A percentile compares a stretch with the other conserved stretches of the same genome.
Conservation (phyloP, 2,797 vertebrate genomes). For the Rhinatrema bivittatum region DNA sequence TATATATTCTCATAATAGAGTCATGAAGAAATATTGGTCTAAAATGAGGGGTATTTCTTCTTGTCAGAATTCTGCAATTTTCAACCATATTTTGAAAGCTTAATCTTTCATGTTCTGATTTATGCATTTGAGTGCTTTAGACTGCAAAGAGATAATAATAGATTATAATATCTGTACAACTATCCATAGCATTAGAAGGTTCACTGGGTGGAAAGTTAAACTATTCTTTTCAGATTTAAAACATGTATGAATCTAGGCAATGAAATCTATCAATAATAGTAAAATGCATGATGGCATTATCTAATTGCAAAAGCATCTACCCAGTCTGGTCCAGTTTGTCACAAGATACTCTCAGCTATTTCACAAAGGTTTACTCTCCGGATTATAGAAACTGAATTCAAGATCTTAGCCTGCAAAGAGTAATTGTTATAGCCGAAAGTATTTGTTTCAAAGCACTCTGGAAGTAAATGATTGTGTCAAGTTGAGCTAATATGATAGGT, state of each 20-base stretch:
- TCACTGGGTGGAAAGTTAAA: neutral
- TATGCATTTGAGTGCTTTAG: too few species aligned
- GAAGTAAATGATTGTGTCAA: conserved; percentile 72
- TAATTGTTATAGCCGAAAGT: conserved; percentile 54
- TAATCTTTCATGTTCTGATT: too few species aligned
- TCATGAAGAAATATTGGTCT: too few species aligned
- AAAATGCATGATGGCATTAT: neutral
- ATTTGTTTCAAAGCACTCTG: conserved; percentile 62
- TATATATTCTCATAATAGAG: too few species aligned
- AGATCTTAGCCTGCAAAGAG: conserved; percentile 33
- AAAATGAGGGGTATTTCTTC: too few species aligned
- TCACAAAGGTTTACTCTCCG: conserved; percentile 23
- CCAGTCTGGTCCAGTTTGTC: conserved; percentile 6
- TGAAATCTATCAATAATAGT: neutral
- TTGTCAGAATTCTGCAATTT: too few species aligned
- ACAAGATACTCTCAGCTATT: conserved; percentile 24
- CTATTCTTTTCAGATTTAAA: neutral
- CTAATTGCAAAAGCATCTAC: neutral
- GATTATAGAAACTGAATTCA: conserved; percentile 32
- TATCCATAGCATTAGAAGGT: neutral
- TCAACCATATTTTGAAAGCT: too few species aligned
- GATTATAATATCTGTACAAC: too few species aligned
- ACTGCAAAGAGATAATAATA: too few species aligned
- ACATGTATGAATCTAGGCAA: neutral
- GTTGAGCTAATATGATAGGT: conserved; percentile 78